Base-by-base conservation (phyloP, 2,888 invertebrate genomes). In the Yponomeuta plumbellus region DNA sequence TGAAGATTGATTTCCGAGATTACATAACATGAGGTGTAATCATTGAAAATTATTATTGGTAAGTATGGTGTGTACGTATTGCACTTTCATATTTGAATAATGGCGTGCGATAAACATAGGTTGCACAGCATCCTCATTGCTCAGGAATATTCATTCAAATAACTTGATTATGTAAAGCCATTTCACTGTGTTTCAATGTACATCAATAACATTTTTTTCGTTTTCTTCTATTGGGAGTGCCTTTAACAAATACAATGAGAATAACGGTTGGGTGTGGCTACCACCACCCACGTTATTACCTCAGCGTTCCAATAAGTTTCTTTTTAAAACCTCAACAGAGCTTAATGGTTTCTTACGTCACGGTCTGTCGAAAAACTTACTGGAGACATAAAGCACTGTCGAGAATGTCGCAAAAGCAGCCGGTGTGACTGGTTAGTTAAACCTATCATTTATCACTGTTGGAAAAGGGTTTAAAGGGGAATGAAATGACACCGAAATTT, bases 1-100 rank as follows among this genome's bases (percentile, higher is more conserved):
- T 71, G 67, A 69, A 71, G 71, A 71, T 69, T 67, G 66, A 66
- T 68, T 65, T 69, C 70, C 20, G 62, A 62, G 23, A 59, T 59
- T 59, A 23, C 59, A 23, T 22, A 20, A 59, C 22, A 22, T 21
- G 21, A 59, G 11, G 8, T 23, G 59, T 22, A 17, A 52, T 52
- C 10, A 52, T 52, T 52, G 44, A 52, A 52, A 13, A 52, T 52
- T 52, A 52, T 52, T 52, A 13, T 52, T 52, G 44, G 17, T 52
- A 52, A 3, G 44, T 52, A 52, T 52, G 44, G 44, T 44, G 44
- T 44, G 8, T 13, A 56, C 56, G 56, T 57, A 59, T 59, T 59
- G 59, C 23, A 59, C 21, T 52, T 52, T 52, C 44, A 52, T 52
- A 52, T 52, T 52, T 52, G 44, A 52, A 52, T 52, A 52, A 52